Percentiles rank a stretch among this genome's conserved stretches.
Evolutionary conservation across 2,113 vertebrate genomes (phyloP).

Genomic region (Axis porcinus): DNA sequence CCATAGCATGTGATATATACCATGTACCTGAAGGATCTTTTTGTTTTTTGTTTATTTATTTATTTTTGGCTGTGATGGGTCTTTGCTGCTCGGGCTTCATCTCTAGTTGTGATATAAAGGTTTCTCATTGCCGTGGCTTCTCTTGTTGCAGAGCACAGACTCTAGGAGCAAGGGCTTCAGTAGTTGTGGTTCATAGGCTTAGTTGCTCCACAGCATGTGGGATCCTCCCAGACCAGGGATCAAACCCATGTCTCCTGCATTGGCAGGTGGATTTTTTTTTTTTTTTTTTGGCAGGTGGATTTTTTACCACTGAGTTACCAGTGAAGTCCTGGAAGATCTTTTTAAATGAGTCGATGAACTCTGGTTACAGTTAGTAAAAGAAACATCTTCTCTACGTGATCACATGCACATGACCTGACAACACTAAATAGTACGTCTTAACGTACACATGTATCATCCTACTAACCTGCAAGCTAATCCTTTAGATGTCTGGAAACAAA

Average conservation of each 20-base stretch:
- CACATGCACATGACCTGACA: not conserved
- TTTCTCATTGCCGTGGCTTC: not conserved
- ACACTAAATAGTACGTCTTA: not conserved
- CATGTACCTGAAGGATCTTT: not conserved
- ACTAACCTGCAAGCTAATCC: not conserved
- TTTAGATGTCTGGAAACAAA: not conserved
- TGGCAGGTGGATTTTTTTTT: not conserved
- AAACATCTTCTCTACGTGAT: not conserved
- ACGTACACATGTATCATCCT: not conserved
- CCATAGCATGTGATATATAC: not conserved
- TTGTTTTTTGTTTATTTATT: not conserved
- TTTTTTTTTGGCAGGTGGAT: not conserved
- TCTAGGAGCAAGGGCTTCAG: not conserved
- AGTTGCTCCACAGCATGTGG: not conserved
- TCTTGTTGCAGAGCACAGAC: not conserved
- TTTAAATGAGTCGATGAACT: not conserved
- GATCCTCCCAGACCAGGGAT: not conserved
- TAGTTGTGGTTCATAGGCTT: not conserved
- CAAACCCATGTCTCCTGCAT: not conserved
- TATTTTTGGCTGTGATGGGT: not conserved
- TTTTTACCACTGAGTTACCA: not conserved
- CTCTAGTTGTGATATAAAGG: not conserved
- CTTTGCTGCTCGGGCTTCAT: not conserved
- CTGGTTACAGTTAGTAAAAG: not conserved
- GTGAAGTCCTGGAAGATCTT: not conserved